phyloP scores from a whole-genome alignment of 2,888 invertebrate genomes.

The Lepetodrilus schrolli region DNA sequence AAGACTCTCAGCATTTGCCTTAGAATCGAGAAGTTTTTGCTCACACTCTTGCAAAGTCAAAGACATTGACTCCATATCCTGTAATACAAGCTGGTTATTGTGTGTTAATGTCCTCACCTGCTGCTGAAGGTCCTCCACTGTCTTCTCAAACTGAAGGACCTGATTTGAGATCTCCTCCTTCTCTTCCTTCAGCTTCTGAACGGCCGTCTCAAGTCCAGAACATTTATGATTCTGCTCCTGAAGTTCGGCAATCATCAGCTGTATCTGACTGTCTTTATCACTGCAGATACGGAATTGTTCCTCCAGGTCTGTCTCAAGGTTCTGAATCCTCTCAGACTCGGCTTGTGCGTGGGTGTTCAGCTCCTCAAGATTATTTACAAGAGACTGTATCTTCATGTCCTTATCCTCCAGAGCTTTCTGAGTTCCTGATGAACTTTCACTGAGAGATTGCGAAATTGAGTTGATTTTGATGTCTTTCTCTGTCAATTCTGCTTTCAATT shows the following conservation, averaged over 20 bases:
- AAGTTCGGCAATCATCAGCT: constrained; percentile 36
- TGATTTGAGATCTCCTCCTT: constrained; percentile 34
- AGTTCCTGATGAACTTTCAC: constrained; percentile 29
- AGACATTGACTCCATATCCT: constrained; percentile 43
- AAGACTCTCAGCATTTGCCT: not conserved
- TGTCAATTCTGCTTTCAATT: constrained; percentile 35
- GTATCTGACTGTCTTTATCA: constrained; percentile 35
- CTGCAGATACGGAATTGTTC: constrained; percentile 31
- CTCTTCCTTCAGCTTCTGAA: constrained; percentile 41
- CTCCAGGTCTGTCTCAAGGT: constrained; percentile 31
- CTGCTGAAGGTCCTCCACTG: constrained; percentile 29
- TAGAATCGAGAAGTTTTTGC: not conserved
- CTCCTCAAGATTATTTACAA: constrained; percentile 33
- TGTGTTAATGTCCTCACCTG: constrained; percentile 51
- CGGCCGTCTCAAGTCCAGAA: constrained; percentile 35
- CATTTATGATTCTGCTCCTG: constrained; percentile 30
- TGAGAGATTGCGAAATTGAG: constrained; percentile 35
- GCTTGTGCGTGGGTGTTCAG: constrained; percentile 13
- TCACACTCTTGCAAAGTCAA: constrained; percentile 35
- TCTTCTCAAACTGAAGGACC: constrained; percentile 11
- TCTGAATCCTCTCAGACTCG: constrained; percentile 3
- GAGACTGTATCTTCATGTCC: constrained; percentile 32
- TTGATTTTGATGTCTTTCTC: constrained; percentile 36
- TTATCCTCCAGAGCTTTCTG: constrained; percentile 36
- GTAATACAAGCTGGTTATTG: constrained; percentile 46